Evolutionary conservation across 2,113 vertebrate genomes (phyloP), one percentile per base, ranked within the genome.

Genomic region (Paracanthobrama guichenoti): DNA sequence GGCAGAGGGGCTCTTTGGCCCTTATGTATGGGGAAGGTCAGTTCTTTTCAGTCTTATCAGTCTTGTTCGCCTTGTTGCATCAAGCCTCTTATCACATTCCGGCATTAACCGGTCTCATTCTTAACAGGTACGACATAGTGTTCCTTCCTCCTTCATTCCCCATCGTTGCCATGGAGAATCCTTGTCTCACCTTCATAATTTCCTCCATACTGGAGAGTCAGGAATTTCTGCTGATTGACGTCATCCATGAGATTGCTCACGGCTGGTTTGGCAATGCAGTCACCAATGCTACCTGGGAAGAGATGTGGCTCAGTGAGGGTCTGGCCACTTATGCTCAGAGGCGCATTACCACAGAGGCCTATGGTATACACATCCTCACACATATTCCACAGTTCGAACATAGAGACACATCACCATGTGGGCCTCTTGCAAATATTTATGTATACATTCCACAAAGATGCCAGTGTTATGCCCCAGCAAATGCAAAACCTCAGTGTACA

Each of bases 121-220:
- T 82, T 67, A 79, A 81, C 93, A 99, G 98, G 93, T 99, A 97
- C 7, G 98, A 99, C 94, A 96, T 99, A 2, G 97, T 99, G 85
- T 99, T 99, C 92, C 95, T 99, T 84, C 98, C 98, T 0, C 97
- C 98, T 9, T 97, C 97, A 79, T 99, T 99, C 88, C 98, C 98
- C 88, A 97, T 99, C 24, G 98, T 99, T 78, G 98, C 98, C 89
- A 99, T 99, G 98, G 98, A 99, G 94, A 99, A 99, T 90, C 98
- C 98, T 5, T 98, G 98, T 90, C 95, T 99, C 89, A 99, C 97
- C 71, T 99, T 99, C 93, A 97, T 99, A 88, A 98, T 98, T 90
- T 97, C 97, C 77, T 98, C 97, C 92, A 99, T 99, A 90, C 90
- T 99, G 94, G 98, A 99, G 90, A 98, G 97, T 12, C 96, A 96